phyloP scores from a whole-genome alignment of 2,113 vertebrate species.

The Chionodraco myersi region DNA sequence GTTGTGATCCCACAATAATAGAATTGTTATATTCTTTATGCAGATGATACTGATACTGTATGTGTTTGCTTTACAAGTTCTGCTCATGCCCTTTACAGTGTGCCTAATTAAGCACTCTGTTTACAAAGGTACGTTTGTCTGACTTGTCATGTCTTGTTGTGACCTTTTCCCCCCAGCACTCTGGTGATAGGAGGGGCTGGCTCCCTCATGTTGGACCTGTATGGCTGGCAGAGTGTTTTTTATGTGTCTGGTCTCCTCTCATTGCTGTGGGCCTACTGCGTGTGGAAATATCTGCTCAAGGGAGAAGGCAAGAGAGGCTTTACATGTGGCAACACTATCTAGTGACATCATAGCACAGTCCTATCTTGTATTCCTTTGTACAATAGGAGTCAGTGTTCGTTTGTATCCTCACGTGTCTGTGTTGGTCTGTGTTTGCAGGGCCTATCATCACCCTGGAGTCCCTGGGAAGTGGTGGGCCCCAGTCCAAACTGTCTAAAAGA shows the following conservation, averaged over 20 bases:
- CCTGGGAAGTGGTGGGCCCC: conserved; percentile 80
- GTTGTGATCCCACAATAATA: not conserved
- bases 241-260: conserved; percentile 91
- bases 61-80: not conserved
- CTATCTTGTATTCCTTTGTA: conserved; percentile 21
- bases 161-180: conserved; percentile 78
- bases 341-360: not conserved
- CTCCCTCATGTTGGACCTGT: conserved; percentile 92
- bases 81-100: not conserved
- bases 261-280: conserved; percentile 91
- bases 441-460: conserved; percentile 86
- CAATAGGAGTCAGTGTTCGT: conserved; percentile 24
- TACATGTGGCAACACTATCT: not conserved
- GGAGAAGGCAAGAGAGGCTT: conserved; percentile 84
- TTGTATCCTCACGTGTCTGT: conserved; percentile 4
- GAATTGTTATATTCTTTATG: not conserved
- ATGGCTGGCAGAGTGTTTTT: conserved; percentile 94
- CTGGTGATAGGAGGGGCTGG: conserved; percentile 91
- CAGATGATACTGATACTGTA: not conserved
- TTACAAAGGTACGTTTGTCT: conserved; percentile 5
- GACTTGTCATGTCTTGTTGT: conserved; percentile 27
- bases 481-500: conserved; percentile 86
- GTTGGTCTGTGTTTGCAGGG: conserved; percentile 79
- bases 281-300: conserved; percentile 92
- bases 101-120: not conserved